phyloP scores from a whole-genome alignment of 2,888 invertebrate genomes.

The Tenthredo distinguenda region DNA sequence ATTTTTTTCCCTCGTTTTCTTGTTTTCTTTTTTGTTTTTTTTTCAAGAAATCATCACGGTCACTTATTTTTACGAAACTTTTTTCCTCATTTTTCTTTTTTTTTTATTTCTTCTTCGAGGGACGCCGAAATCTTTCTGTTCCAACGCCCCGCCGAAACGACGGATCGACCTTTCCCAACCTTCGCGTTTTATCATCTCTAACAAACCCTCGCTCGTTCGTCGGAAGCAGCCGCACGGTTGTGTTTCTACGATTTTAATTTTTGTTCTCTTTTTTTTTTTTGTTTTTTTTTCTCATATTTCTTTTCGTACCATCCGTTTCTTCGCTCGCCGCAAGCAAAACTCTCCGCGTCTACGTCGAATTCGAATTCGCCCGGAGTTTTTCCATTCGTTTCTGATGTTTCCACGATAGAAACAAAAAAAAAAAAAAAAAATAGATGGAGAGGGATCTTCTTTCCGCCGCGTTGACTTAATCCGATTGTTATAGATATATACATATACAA shows the following conservation, averaged over 20 bases:
- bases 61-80: no score
- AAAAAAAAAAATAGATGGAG: no score
- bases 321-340: no score
- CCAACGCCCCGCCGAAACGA: not conserved
- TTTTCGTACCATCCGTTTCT: no score
- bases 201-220: slow-evolving; percentile 1
- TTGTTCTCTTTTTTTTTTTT: not conserved
- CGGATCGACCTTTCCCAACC: slow-evolving; percentile 8
- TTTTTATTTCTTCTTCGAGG: not conserved
- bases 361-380: no score
- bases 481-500: not conserved
- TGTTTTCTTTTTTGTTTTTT: no score
- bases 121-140: not conserved
- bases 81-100: not conserved
- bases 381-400: no score
- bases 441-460: no score
- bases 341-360: no score
- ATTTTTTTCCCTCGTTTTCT: no score
- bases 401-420: no score
- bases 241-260: not conserved
- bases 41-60: no score
- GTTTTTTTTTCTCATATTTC: not conserved
- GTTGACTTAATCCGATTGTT: not conserved
- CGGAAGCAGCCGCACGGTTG: not conserved
- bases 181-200: slow-evolving; percentile 12